A percentile compares a stretch with the other conserved stretches of the same genome.
These are phyloP conservation scores for Rhyacichthys aspro DNA, from an alignment of 2,797 vertebrate species.

Conservation along the genomic window DNA sequence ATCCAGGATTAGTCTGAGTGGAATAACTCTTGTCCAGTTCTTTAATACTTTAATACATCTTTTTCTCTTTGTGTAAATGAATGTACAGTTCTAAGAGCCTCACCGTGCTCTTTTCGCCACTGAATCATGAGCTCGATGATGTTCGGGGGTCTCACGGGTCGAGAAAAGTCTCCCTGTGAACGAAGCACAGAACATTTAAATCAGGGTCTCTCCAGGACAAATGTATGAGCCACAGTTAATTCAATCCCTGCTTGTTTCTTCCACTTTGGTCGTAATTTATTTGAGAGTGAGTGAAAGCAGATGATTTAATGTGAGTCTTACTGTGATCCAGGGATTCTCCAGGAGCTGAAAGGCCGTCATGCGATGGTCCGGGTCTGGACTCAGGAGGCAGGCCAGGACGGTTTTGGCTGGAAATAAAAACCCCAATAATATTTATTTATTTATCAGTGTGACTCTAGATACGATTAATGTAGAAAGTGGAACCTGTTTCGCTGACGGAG, in stretches of 20 bases:
- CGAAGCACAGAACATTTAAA: background rate
- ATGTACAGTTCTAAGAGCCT: background rate
- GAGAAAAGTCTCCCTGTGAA: slow-evolving; percentile 4
- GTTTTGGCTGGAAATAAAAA: background rate
- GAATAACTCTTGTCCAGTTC: no score
- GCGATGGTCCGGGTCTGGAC: background rate
- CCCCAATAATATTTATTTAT: background rate
- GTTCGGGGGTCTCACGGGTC: background rate
- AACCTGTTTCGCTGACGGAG: slow-evolving; percentile 3
- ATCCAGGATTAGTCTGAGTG: background rate
- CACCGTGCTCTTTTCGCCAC: slow-evolving; percentile 1
- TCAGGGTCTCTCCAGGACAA: background rate
- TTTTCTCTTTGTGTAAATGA: no score
- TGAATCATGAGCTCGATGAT: background rate
- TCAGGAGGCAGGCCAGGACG: background rate
- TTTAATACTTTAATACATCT: no score
- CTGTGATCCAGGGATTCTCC: slow-evolving; percentile 8
- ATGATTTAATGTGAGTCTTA: no score
- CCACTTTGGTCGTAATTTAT: no score
- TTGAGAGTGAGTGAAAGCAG: no score
- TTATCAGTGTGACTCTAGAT: no score
- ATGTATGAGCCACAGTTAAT: no score
- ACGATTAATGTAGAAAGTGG: no score
- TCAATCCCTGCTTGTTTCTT: no score
- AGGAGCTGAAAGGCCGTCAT: slow-evolving; percentile 8